Base-by-base conservation (phyloP, 2,888 invertebrate species). In the Panzeria rudis region DNA sequence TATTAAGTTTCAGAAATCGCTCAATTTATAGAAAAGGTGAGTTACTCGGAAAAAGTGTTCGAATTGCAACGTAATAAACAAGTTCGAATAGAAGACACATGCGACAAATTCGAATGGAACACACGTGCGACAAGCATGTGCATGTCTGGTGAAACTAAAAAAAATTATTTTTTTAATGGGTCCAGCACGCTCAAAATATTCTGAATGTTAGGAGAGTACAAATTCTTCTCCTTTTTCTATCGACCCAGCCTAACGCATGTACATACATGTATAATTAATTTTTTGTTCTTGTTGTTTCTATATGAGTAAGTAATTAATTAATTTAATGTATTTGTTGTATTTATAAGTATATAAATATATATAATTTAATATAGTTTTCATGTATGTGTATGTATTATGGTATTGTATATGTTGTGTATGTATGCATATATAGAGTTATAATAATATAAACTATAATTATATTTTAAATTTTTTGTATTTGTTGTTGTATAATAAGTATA, bases 361-460 rank as follows among this genome's bases (percentile, higher is more conserved):
- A 71, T 44, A 59, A 61, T 71, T 47, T 72, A n/a, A n/a, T n/a
- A 54, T 79, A 71, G 17, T 54, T 62, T 62, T 23, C 54, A 79
- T 71, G 62, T 77, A 62, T 54, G n/a, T n/a, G n/a, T n/a, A n/a
- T n/a, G n/a, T n/a, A 29, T 29, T 52, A 56, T 56, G 13, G 41
- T 50, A 52, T 69, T 66, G 61, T 78, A 47, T 78, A 41, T 29
- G 17, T 69, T 66, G 61, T 78, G 35, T 78, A 41, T 64, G 25
- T 66, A 8, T 76, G 29, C 56, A n/a, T 76, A 66, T 76, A 66
- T 72, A 66, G 29, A 71, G 25, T 72, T 66, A 50, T 47, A 61
- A 61, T 78, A 72, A 83, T 62, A 68, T 77, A 66, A 38, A 76
- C 44, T 69, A 79, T 83, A 82, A 82, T 71, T 78, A 7, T 50